A percentile compares a stretch with the other conserved stretches of the same genome.
Evolutionary conservation across 2,113 vertebrate genomes (phyloP).

Genomic region (Mormyrus lacerda): DNA sequence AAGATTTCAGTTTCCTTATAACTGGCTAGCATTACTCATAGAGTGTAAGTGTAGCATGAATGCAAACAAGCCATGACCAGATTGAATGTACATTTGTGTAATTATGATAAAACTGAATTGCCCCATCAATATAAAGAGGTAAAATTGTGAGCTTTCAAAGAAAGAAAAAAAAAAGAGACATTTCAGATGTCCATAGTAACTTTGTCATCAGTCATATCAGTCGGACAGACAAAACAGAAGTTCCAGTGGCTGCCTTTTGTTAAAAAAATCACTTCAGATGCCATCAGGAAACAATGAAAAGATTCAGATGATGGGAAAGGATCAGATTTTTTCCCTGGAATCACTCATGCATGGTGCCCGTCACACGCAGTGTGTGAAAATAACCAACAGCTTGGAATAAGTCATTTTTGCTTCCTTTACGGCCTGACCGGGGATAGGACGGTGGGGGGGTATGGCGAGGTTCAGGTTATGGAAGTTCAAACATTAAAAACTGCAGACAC

Average conservation of each 20-base stretch:
- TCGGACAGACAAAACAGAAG: not conserved
- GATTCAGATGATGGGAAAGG: not conserved
- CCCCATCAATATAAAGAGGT: not conserved
- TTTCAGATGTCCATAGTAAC: not conserved
- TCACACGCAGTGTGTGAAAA: not conserved
- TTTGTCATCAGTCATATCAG: not conserved
- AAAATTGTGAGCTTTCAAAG: not conserved
- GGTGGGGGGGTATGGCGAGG: not conserved
- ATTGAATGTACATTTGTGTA: not conserved
- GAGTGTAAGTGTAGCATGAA: not conserved
- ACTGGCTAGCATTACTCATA: not conserved
- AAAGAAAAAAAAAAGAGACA: not conserved
- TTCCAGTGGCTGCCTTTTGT: not conserved
- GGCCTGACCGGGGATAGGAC: too few relatives aligned
- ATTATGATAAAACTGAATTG: not conserved
- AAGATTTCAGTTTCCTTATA: not conserved
- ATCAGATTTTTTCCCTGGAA: not conserved
- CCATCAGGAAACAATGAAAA: not conserved
- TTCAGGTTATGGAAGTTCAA: not conserved
- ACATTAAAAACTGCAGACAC: not conserved
- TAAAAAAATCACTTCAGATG: not conserved
- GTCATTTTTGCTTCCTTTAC: not conserved
- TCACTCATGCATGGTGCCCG: not conserved
- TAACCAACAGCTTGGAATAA: not conserved
- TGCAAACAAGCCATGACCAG: not conserved